These are phyloP conservation scores for Otolemur garnettii DNA, from an alignment of 2,113 vertebrate species.

Conservation along the genomic window DNA sequence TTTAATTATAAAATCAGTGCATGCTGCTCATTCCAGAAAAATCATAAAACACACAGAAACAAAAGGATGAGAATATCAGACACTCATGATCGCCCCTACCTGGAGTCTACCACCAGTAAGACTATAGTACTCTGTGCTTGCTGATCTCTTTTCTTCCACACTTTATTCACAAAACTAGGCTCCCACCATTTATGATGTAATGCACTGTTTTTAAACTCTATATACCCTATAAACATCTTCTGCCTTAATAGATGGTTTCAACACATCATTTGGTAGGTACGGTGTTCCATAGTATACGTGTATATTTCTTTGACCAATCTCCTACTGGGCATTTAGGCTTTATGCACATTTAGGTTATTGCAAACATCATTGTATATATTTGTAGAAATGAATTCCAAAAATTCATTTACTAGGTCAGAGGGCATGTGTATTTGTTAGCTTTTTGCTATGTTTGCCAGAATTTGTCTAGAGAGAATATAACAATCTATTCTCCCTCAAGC, in stretches of 20 bases:
- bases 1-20: neutral
- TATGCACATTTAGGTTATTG: neutral
- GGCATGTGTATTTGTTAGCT: neutral
- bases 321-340: neutral
- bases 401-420: neutral
- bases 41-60: neutral
- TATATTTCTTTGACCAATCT: slow-evolving; percentile 24
- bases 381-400: neutral
- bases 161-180: neutral
- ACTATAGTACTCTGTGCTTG: neutral
- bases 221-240: neutral
- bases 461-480: neutral
- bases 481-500: neutral
- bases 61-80: neutral
- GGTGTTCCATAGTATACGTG: neutral
- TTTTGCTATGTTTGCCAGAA: neutral
- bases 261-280: neutral
- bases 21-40: neutral
- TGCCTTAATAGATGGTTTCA: neutral
- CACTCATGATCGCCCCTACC: neutral
- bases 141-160: neutral
- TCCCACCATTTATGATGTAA: neutral
- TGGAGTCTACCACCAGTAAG: too few relatives aligned
- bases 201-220: neutral
- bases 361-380: neutral